phyloP scores from a whole-genome alignment of 2,797 vertebrate genomes.

The Triplophysa yarkandensis region DNA sequence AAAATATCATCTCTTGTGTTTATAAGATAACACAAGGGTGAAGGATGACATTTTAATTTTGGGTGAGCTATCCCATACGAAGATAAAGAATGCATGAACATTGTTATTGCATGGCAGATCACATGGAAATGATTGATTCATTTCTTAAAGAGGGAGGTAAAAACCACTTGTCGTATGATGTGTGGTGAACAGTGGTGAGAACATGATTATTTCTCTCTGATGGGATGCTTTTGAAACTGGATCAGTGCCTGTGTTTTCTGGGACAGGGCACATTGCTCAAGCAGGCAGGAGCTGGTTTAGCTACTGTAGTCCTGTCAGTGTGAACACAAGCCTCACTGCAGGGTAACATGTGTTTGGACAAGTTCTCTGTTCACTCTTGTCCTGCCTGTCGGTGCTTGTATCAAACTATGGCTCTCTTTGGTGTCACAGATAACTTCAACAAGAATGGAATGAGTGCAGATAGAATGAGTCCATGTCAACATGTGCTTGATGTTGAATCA shows the following conservation, averaged over 20 bases:
- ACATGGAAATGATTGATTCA: neutral
- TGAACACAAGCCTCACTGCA: slow-evolving; percentile 26
- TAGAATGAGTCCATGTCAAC: slow-evolving; percentile 28
- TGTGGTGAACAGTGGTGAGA: neutral
- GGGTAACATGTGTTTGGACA: slow-evolving; percentile 61
- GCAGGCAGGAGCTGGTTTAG: slow-evolving; percentile 20
- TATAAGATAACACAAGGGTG: too few relatives aligned
- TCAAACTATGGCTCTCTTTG: slow-evolving; percentile 38
- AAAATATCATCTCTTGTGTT: neutral
- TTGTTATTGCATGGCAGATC: neutral
- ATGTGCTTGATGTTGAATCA: neutral
- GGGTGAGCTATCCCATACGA: too few relatives aligned
- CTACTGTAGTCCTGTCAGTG: slow-evolving; percentile 16
- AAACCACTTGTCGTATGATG: neutral
- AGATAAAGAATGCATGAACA: too few relatives aligned
- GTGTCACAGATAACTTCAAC: slow-evolving; percentile 35
- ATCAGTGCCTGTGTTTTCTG: neutral
- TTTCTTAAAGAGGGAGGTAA: neutral
- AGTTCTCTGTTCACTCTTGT: slow-evolving; percentile 59
- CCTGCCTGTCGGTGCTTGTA: slow-evolving; percentile 54
- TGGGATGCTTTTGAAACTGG: slow-evolving; percentile 13
- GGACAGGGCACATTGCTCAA: slow-evolving; percentile 6
- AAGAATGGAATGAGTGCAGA: slow-evolving; percentile 26
- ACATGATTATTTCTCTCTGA: slow-evolving; percentile 11
- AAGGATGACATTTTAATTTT: too few relatives aligned